phyloP scores from a whole-genome alignment of 1,140 invertebrate species.

The Drosophila littoralis region DNA sequence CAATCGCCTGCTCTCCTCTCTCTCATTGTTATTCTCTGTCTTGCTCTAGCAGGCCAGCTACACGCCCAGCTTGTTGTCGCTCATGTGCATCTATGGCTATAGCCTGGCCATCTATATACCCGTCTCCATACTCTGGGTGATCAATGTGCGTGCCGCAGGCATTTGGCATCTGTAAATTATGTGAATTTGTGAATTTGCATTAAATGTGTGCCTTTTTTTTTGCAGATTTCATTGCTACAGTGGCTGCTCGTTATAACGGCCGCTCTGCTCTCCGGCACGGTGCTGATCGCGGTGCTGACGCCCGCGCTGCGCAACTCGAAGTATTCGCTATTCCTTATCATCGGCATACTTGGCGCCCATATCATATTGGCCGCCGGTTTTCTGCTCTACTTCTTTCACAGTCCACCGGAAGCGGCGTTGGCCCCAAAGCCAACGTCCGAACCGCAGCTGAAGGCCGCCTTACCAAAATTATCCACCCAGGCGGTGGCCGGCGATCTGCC shows the following conservation, averaged over 20 bases:
- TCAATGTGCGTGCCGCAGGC: conserved; percentile 84
- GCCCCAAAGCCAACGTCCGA: background rate
- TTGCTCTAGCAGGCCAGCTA: conserved; percentile 85
- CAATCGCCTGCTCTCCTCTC: conserved; percentile 1
- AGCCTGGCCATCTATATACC: conserved; percentile 97
- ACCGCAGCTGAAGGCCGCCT: conserved; percentile 2
- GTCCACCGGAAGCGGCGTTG: conserved; percentile 31
- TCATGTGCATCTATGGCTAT: conserved; percentile 98
- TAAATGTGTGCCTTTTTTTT: too few species aligned
- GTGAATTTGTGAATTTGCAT: too few species aligned
- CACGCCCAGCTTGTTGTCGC: conserved; percentile 90
- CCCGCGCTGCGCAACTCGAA: conserved; percentile 90
- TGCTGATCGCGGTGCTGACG: conserved; percentile 92
- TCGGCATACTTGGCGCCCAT: conserved; percentile 90
- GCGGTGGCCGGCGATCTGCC: conserved; percentile 14
- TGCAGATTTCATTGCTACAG: conserved; percentile 91
- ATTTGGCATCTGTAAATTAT: background rate
- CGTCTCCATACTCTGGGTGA: conserved; percentile 96
- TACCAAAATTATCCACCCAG: conserved; percentile 30
- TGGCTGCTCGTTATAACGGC: conserved; percentile 94
- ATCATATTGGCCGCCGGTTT: conserved; percentile 93
- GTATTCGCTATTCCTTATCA: conserved; percentile 88
- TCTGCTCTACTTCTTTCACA: conserved; percentile 90
- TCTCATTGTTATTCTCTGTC: conserved; percentile 17
- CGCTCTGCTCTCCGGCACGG: conserved; percentile 92